Evolutionary conservation across 2,113 vertebrate genomes (phyloP), one percentile per base, ranked within the genome.

Genomic region (Miniopterus natalensis): DNA sequence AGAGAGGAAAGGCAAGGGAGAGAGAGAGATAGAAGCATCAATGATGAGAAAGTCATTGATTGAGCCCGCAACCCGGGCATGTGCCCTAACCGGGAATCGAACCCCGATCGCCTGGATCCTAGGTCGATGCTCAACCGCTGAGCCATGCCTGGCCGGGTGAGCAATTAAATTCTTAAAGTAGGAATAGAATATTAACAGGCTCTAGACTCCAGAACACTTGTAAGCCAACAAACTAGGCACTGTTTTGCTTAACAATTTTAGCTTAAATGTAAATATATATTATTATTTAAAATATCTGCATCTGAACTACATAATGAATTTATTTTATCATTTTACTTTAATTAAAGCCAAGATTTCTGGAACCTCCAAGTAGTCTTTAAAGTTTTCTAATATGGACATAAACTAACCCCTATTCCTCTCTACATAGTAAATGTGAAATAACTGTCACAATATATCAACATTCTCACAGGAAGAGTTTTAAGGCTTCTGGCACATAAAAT

Each of bases 401-500:
- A 78, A 95, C 92, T 93, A 97, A 92, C 21, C 81, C n/a, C 63
- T 88, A 36, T 77, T 94, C 29, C 15, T 93, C 51, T 84, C 71
- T 79, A 84, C 27, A 86, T 85, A 88, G 18, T 31, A 25, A 94
- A 90, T 81, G 57, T 92, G 90, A 96, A 96, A 90, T 85, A 94
- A 90, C 6, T 96, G 85, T 92, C 92, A 96, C 55, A 93, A 94
- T 85, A 77, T 71, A 95, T 88, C 75, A 36, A 36, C 36, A 92
- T 91, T 92, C 90, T 96, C 78, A 96, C 59, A 95, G 83, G 68
- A 90, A 96, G 47, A 36, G 36, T 96, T 97, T 92, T 96, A 97
- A 98, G 93, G 96, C 61, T 96, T 92, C 78, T 96, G 95, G 85
- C 90, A 98, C 63, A 96, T 65, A 97, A 95, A 96, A 95, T 85